phyloP scores from a whole-genome alignment of 2,797 vertebrate species.

The Halcyon smyrnensis region DNA sequence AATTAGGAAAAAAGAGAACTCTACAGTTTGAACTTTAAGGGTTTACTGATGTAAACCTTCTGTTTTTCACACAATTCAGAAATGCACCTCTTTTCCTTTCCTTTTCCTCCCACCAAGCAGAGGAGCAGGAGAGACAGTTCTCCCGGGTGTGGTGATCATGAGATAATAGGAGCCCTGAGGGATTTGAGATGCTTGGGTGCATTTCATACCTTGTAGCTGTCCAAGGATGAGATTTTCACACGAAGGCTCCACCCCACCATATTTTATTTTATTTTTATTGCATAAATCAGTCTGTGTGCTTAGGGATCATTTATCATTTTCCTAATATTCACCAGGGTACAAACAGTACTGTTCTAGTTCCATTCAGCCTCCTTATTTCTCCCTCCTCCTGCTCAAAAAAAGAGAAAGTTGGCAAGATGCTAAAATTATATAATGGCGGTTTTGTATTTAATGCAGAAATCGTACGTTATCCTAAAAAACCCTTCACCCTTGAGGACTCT shows the following conservation, averaged over 20 bases:
- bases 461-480: constrained; percentile 41
- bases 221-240: constrained; percentile 51
- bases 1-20: not conserved
- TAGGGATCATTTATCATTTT: constrained; percentile 53
- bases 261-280: constrained; percentile 30
- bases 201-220: constrained; percentile 52
- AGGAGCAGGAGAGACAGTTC: constrained; percentile 4
- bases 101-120: not conserved
- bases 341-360: constrained; percentile 17
- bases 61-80: not conserved
- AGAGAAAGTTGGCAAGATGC: not conserved
- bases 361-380: constrained; percentile 7
- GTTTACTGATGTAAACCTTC: not conserved
- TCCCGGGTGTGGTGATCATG: constrained; percentile 41
- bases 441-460: constrained; percentile 49
- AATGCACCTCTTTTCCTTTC: not conserved
- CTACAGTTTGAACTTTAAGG: not conserved
- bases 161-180: constrained; percentile 19
- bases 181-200: constrained; percentile 31
- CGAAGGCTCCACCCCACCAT: not conserved
- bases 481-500: constrained; percentile 40
- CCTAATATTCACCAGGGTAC: constrained; percentile 44
- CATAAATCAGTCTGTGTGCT: constrained; percentile 31
- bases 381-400: not conserved
- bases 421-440: constrained; percentile 35